Base-by-base conservation (phyloP, 2,113 vertebrate genomes). In the Nothoprocta perdicaria region DNA sequence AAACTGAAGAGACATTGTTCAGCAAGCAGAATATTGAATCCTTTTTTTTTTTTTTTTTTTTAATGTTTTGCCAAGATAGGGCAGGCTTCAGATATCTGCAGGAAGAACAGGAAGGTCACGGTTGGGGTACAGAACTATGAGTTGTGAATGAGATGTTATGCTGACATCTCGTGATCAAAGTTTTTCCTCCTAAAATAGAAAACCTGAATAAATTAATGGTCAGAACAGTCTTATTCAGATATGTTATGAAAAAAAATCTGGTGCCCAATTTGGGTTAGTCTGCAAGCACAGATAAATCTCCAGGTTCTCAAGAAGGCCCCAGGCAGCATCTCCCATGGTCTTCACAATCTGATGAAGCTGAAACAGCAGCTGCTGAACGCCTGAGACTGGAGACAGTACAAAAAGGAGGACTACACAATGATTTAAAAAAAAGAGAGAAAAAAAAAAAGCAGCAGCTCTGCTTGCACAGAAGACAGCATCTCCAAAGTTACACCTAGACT, bases 1-100 rank as follows among this genome's bases (percentile, higher is more conserved):
- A 33, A 74, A 81, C 58, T 76, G 53, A 91, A 75, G 66, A 68
- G 67, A 84, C 66, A 79, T 75, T 89, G 90, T 91, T 94, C 75
- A 84, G 41, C 10, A 14, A 82, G 43, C 27, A 81, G 38, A 91
- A 72, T 66, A 73, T 8, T 84, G 38, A 92, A 87, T 35, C 79
- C 38, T 58, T 8, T 78, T 81, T 33, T 45, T 46, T 8, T 78
- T 81, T 33, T 45, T 46, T 58, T 8, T 78, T 81, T 33, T 45
- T 46, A 45, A 52, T 89, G 23, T 69, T 87, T 40, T 84, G 67
- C 67, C 53, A 60, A 63, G 62, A 67, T 1, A 53, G 46, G 62
- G 52, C 48, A 73, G 40, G 22, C 48, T 82, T 61, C 75, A 63
- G 53, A 89, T 87, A 55, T 9, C 27, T 16, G 53, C 53, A 55